Base-by-base conservation (phyloP, 2,113 vertebrate species). In the Podarcis cretensis region DNA sequence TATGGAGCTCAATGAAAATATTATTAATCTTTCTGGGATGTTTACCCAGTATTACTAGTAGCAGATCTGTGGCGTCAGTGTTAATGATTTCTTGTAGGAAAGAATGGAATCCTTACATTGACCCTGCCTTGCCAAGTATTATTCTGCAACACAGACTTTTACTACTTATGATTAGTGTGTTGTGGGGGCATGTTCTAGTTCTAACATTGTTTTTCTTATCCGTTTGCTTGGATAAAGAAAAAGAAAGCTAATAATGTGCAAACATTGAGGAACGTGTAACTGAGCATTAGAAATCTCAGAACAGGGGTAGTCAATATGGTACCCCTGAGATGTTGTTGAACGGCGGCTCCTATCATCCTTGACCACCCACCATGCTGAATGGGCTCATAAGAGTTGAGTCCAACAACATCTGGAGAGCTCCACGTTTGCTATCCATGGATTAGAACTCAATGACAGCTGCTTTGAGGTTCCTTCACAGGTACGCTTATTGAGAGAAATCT, bases 31-130 rank as follows among this genome's bases (percentile, higher is more conserved):
- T 95, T 90, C 90, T 91, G 79, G 87, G 78, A 59, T 93, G 91
- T 95, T 96, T 96, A 95, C 89, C 88, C 57, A 89, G 94, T 90
- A 91, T 95, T 96, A 93, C 0, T 1, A 92, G 92, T 79, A 94
- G 93, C 92, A 16, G 90, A 93, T 95, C 87, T 88, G 66, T 93
- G 93, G 94, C 25, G 80, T 95, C 95, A 92, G 74, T 85, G 85
- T 92, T 95, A 95, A 95, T 94, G 93, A 94, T 94, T 94, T 93
- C 93, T 80, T 89, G 84, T 91, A 93, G 90, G 91, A 94, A 95
- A 88, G 88, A 93, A 90, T 93, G 92, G 88, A 93, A 94, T 92
- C 78, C 92, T 65, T 91, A 57, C 35, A 85, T 30, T 95, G 93
- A 93, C 92, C 93, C 88, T 89, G 81, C 88, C 84, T 94, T 95